Conservation (phyloP, 2,888 invertebrate species). For the Gryllus longicercus region DNA sequence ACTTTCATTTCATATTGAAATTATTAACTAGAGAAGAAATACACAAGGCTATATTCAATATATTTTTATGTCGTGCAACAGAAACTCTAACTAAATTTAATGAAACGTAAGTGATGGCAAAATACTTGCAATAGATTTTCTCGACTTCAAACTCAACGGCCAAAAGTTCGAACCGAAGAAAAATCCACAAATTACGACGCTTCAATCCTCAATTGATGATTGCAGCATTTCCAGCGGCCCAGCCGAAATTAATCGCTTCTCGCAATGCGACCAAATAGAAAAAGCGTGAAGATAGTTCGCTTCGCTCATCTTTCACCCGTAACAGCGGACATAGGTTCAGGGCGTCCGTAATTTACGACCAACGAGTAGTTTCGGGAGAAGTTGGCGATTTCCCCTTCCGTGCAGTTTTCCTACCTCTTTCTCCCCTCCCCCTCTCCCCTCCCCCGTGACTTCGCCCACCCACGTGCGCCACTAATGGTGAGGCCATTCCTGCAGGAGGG, state of each 20-base stretch:
- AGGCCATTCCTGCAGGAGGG: background rate
- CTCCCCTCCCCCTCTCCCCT: background rate
- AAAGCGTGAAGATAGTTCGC: background rate
- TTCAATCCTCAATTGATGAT: background rate
- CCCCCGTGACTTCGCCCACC: background rate
- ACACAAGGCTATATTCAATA: too few relatives aligned
- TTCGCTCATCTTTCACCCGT: conserved; percentile 4
- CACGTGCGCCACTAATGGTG: background rate
- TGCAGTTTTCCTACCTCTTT: background rate
- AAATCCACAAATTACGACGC: too few relatives aligned
- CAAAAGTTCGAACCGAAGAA: too few relatives aligned
- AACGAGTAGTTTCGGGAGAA: background rate
- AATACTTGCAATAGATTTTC: too few relatives aligned
- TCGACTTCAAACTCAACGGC: too few relatives aligned
- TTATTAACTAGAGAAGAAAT: too few relatives aligned
- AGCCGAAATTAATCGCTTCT: background rate
- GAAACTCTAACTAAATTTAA: too few relatives aligned
- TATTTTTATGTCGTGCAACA: too few relatives aligned
- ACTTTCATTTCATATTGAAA: too few relatives aligned
- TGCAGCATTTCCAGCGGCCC: background rate
- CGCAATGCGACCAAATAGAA: background rate
- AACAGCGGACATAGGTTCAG: conserved; percentile 8
- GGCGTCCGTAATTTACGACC: background rate
- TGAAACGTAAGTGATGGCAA: too few relatives aligned
- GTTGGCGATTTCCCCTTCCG: conserved; percentile 1